phyloP scores from a whole-genome alignment of 1,140 invertebrate genomes.

The Ectropis grisescens region DNA sequence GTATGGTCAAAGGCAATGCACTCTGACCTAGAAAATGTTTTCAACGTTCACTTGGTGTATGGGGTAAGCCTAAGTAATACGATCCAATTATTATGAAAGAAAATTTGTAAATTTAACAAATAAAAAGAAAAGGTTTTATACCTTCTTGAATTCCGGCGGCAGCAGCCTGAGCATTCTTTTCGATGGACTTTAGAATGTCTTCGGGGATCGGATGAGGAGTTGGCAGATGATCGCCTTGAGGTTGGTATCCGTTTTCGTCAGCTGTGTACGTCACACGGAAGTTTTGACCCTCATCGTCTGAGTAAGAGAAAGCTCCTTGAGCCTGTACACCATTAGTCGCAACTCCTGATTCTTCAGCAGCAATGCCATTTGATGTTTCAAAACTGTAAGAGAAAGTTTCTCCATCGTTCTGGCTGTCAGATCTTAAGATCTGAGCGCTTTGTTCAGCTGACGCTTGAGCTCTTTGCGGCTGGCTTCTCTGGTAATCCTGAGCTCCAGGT shows the following conservation, averaged over 20 bases:
- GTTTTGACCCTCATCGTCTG: conserved; percentile 77
- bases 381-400: conserved; percentile 49
- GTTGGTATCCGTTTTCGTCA: conserved; percentile 83
- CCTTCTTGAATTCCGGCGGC: conserved; percentile 60
- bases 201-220: conserved; percentile 63
- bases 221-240: conserved; percentile 60
- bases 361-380: conserved; percentile 61
- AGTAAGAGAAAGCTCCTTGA: conserved; percentile 51
- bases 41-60: no score
- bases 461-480: conserved; percentile 32
- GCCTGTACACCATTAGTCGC: conserved; percentile 52
- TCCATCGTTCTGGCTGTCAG: conserved; percentile 42
- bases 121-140: conserved; percentile 9
- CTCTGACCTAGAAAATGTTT: no score
- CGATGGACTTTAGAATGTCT: conserved; percentile 55
- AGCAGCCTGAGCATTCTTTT: conserved; percentile 52
- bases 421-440: conserved; percentile 43
- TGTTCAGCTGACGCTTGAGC: conserved; percentile 42
- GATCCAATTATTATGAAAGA: no score
- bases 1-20: no score
- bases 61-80: no score
- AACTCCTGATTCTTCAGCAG: conserved; percentile 49
- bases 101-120: no score
- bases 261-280: conserved; percentile 82
- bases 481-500: conserved; percentile 14